A percentile compares a stretch with the other conserved stretches of the same genome.
Conservation (phyloP, 2,113 vertebrate genomes). For the Semicossyphus pulcher region DNA sequence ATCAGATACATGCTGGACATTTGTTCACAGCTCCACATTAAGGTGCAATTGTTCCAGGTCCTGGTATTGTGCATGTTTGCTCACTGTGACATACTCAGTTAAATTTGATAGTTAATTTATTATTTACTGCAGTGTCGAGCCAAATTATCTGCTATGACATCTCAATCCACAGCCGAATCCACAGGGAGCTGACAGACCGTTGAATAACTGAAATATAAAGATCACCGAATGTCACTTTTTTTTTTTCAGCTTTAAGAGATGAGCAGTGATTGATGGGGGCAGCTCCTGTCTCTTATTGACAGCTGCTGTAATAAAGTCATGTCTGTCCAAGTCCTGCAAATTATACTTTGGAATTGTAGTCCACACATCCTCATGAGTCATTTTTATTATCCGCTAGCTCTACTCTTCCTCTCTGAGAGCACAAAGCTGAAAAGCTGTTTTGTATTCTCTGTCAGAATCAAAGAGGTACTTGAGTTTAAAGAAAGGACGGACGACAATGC, state of each 20-base stretch:
- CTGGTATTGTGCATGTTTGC: background rate
- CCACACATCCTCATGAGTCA: background rate
- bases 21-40: background rate
- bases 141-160: background rate
- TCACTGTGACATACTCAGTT: too few species aligned
- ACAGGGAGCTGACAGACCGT: background rate
- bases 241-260: background rate
- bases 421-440: background rate
- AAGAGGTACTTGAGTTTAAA: background rate
- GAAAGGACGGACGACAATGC: background rate
- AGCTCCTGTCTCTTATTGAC: background rate
- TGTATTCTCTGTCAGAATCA: background rate
- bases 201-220: background rate
- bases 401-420: background rate
- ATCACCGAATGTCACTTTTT: background rate
- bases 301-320: background rate
- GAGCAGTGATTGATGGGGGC: background rate
- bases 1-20: background rate
- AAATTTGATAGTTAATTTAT: background rate
- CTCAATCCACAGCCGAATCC: background rate
- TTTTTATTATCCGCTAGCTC: conserved; percentile 14
- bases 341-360: background rate
- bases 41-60: background rate
- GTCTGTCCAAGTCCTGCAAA: background rate
- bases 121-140: background rate